These are phyloP conservation scores for Chaenodraco wilsoni DNA, from an alignment of 2,797 vertebrate species.

Conservation along the genomic window DNA sequence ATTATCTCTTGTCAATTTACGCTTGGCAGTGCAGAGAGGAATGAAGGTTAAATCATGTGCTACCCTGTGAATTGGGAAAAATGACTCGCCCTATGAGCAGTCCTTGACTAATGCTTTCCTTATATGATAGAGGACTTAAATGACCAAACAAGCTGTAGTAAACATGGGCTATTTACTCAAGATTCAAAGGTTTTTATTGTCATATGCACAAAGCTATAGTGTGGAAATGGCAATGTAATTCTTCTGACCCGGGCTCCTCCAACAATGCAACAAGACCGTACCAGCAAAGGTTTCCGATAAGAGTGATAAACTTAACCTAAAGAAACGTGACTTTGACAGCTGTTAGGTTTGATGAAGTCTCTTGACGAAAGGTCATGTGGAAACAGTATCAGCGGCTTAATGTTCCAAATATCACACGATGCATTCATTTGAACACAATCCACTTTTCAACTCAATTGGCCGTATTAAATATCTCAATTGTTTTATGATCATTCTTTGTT, in stretches of 20 bases:
- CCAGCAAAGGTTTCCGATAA: constrained; percentile 9
- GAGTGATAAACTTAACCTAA: not conserved
- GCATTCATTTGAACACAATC: not conserved
- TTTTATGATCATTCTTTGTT: constrained; percentile 7
- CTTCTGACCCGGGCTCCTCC: too few species aligned
- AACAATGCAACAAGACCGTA: not conserved
- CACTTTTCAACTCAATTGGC: constrained; percentile 12
- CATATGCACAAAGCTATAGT: too few species aligned
- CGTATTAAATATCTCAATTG: not conserved
- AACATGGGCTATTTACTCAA: not conserved
- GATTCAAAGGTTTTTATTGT: too few species aligned
- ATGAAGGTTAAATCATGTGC: not conserved
- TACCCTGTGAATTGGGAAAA: not conserved
- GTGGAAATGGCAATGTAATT: too few species aligned
- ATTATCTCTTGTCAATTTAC: not conserved
- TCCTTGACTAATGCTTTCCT: not conserved
- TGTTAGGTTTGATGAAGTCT: not conserved
- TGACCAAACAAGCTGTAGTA: not conserved
- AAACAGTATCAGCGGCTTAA: constrained; percentile 15
- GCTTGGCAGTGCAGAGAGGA: not conserved
- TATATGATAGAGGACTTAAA: not conserved
- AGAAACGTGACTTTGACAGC: constrained; percentile 11
- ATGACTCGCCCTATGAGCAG: not conserved
- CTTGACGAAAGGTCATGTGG: not conserved
- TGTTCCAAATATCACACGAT: constrained; percentile 5